Evolutionary conservation across 1,140 invertebrate species (phyloP).

Genomic region (Penaeus chinensis): DNA sequence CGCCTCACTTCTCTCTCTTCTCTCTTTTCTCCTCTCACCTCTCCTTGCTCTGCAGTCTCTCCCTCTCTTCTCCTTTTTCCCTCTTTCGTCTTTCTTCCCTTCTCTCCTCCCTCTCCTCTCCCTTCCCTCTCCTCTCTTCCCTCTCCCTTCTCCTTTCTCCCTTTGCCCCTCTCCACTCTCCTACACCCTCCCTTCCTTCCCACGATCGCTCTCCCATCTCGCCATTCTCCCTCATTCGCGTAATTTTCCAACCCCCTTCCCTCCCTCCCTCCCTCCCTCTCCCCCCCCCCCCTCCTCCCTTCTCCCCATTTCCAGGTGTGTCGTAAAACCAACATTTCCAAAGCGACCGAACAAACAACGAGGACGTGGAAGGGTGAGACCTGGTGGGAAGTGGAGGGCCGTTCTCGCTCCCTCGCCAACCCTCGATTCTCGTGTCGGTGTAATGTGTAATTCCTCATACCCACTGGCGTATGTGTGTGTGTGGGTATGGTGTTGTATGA

Average conservation of each 20-base stretch:
- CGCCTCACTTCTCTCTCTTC: background rate
- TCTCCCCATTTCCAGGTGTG: background rate
- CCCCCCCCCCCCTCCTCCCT: background rate
- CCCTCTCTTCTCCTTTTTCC: background rate
- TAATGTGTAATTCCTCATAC: too few relatives aligned
- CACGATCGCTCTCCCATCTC: background rate
- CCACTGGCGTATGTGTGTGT: too few relatives aligned
- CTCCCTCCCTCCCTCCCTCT: background rate
- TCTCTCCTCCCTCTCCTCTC: background rate
- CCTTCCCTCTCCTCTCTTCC: background rate
- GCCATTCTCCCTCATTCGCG: conserved; percentile 22
- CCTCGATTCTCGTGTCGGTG: too few relatives aligned
- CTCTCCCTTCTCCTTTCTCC: too few relatives aligned
- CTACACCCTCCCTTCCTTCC: background rate
- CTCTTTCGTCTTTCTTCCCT: background rate
- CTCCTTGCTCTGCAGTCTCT: background rate
- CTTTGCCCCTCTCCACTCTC: too few relatives aligned
- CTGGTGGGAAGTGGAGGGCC: background rate
- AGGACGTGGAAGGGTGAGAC: conserved; percentile 8
- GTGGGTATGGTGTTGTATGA: too few relatives aligned
- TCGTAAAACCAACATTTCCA: conserved; percentile 4
- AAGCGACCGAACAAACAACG: conserved; percentile 5
- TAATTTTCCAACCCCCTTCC: background rate
- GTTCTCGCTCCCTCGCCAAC: too few relatives aligned
- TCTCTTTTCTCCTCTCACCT: background rate